phyloP scores from a whole-genome alignment of 1,140 invertebrate genomes.

The Calliphora vicina region DNA sequence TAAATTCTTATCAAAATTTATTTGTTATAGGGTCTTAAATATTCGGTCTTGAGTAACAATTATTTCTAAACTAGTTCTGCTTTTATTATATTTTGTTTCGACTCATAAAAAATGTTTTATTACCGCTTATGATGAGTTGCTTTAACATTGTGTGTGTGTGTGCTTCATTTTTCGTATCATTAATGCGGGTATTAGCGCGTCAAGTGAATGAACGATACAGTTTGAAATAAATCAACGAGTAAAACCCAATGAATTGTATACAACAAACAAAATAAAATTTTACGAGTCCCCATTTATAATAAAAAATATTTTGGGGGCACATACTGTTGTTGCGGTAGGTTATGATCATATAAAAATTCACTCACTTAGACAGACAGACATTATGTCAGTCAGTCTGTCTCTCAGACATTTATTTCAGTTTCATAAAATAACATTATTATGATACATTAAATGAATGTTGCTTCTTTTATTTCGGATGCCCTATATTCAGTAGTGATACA shows the following conservation, averaged over 20 bases:
- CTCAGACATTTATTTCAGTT: background rate
- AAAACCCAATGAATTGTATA: background rate
- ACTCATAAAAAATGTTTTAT: background rate
- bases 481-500: too few relatives aligned
- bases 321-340: slow-evolving; percentile 26
- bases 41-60: too few relatives aligned
- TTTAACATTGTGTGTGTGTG: background rate
- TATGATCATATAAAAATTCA: slow-evolving; percentile 21
- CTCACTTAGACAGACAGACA: background rate
- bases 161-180: background rate
- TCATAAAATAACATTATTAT: background rate
- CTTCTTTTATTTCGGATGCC: background rate
- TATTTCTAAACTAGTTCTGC: too few relatives aligned
- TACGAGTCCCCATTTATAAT: slow-evolving; percentile 17
- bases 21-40: too few relatives aligned
- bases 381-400: background rate
- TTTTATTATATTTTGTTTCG: background rate
- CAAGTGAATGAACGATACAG: background rate
- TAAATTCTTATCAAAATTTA: too few relatives aligned
- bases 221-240: background rate
- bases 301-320: background rate
- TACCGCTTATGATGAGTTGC: background rate
- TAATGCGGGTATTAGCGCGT: background rate
- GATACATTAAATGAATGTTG: background rate
- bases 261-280: slow-evolving; percentile 1